Base-by-base conservation (phyloP, 2,888 invertebrate genomes). In the Callosobruchus maculatus region DNA sequence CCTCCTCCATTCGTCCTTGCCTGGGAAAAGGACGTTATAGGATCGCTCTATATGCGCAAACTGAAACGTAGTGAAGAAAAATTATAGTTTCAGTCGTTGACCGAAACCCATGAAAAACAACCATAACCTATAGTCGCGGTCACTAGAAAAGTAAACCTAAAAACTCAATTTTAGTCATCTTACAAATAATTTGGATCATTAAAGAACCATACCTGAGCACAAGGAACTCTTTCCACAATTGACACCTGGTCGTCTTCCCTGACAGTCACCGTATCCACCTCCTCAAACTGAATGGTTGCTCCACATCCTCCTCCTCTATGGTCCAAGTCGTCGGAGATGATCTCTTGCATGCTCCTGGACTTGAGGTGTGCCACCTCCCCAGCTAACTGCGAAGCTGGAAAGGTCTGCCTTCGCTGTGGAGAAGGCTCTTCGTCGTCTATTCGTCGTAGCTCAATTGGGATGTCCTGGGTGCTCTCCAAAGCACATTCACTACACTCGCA, bases 401-500 rank as follows among this genome's bases (percentile, higher is more conserved):
- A 90, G 77, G 85, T 92, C 88, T 82, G 91, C 82, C 87, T 89
- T 80, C 90, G 86, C 68, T 92, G 89, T 20, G 92, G 82, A 68
- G 84, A 67, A 3, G 49, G 49, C 26, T 82, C 90, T 76, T 90
- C 89, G 78, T 92, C 92, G 83, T 95, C 94, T 75, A 97, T 89
- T 67, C 96, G 91, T 31, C 96, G 90, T 73, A 97, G 87, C 87
- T 97, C 97, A 74, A 97, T 97, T 1, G 96, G 97, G 77, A 97
- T 89, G 84, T 97, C 95, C 82, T 93, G 94, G 22, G 90, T 87
- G 83, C 90, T 89, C 75, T 90, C 91, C 72, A 78, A 78, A 5
- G 31, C 71, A 81, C 90, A 90, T 78, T 92, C 90, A 77, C 88
- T 89, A 79, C 90, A 90, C 77, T 91, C 88, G 79, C 91, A 91